Conservation (phyloP, 2,888 invertebrate genomes). For the Tortricodes alternella region DNA sequence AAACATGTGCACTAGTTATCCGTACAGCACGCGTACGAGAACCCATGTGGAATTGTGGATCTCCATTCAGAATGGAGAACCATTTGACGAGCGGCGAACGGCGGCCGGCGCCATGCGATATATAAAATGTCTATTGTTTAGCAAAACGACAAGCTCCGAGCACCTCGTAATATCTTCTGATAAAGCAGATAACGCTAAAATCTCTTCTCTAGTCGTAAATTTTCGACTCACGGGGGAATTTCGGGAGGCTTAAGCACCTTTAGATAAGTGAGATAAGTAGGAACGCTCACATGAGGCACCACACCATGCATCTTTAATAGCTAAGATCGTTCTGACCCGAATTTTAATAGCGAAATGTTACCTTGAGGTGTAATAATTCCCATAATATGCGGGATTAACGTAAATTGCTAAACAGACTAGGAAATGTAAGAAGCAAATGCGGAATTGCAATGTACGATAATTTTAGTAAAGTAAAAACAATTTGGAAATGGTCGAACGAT, state of each 20-base stretch:
- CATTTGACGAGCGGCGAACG: background rate
- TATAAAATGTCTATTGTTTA: slow-evolving; percentile 48
- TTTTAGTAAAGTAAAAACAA: no score
- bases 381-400: slow-evolving; percentile 14
- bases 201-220: slow-evolving; percentile 76
- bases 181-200: slow-evolving; percentile 78
- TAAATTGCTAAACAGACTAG: no score
- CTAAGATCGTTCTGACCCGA: slow-evolving; percentile 39
- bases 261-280: slow-evolving; percentile 79
- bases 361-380: slow-evolving; percentile 8
- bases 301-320: slow-evolving; percentile 58
- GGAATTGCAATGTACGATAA: no score
- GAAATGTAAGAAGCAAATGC: no score
- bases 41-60: background rate
- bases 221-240: slow-evolving; percentile 74
- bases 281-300: slow-evolving; percentile 53
- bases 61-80: slow-evolving; percentile 3
- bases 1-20: slow-evolving; percentile 15
- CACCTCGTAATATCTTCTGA: slow-evolving; percentile 70
- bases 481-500: no score
- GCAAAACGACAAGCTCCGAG: slow-evolving; percentile 54
- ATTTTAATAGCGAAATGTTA: slow-evolving; percentile 24
- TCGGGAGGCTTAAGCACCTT: slow-evolving; percentile 75
- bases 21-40: slow-evolving; percentile 2
- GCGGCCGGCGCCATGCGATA: slow-evolving; percentile 2